Conservation (phyloP, 1,140 invertebrate genomes). For the Heliconius congener region DNA sequence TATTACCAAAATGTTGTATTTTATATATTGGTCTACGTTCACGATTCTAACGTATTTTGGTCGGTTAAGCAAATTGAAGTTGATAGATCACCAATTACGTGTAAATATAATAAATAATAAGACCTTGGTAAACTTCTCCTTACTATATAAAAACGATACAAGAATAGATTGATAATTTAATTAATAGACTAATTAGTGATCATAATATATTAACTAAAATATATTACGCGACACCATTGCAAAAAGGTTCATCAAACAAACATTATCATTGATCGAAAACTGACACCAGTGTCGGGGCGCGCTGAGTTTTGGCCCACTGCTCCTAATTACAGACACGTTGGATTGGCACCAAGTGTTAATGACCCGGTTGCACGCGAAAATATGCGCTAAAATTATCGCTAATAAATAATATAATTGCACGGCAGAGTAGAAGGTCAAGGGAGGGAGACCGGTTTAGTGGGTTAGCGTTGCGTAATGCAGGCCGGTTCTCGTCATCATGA, state of each 20-base stretch:
- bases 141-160: no score
- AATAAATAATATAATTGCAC: slow-evolving; percentile 51
- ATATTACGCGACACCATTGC: neutral
- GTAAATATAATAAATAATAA: no score
- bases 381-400: slow-evolving; percentile 51
- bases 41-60: no score
- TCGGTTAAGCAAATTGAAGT: no score
- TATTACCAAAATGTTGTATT: no score
- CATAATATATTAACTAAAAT: neutral
- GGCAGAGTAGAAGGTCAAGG: slow-evolving; percentile 63
- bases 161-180: no score
- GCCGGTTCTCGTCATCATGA: slow-evolving; percentile 37
- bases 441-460: slow-evolving; percentile 57
- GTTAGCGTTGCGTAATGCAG: slow-evolving; percentile 48
- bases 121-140: no score
- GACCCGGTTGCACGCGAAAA: slow-evolving; percentile 61
- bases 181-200: neutral
- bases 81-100: no score
- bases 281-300: slow-evolving; percentile 12
- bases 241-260: neutral
- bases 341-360: slow-evolving; percentile 74
- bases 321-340: slow-evolving; percentile 69
- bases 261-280: slow-evolving; percentile 12
- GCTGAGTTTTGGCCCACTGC: slow-evolving; percentile 66
- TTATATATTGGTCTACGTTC: no score